A percentile compares a stretch with the other conserved stretches of the same genome.
Conservation (phyloP, 2,797 vertebrate species). For the Sorex maritimensis region DNA sequence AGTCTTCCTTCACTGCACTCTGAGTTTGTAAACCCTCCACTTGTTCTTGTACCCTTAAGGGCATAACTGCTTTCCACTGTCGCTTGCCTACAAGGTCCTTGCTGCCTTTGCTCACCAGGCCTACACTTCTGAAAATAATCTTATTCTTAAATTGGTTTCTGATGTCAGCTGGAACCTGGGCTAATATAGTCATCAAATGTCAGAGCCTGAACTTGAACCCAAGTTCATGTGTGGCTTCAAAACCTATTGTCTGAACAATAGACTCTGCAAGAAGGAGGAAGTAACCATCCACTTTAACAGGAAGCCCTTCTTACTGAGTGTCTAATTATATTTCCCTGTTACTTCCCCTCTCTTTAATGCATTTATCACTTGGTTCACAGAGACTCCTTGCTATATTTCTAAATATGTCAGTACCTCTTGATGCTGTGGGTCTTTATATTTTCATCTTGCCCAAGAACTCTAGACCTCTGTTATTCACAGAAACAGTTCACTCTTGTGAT, state of each 20-base stretch:
- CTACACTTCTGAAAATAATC: not conserved
- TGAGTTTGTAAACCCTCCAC: accelerated
- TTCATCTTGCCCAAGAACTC: not conserved
- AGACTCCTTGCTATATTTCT: not conserved
- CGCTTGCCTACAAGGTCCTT: accelerated
- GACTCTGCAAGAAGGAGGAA: not conserved
- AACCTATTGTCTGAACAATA: not conserved
- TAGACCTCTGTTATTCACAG: not conserved
- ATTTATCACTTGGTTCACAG: not conserved
- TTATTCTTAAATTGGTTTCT: not conserved
- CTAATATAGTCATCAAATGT: not conserved
- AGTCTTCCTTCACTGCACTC: not conserved
- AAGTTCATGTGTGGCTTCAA: not conserved
- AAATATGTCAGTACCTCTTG: not conserved
- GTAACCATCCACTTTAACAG: not conserved
- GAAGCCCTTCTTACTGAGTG: not conserved
- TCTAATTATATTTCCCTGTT: not conserved
- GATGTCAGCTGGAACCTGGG: not conserved
- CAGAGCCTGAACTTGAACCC: not conserved
- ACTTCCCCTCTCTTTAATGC: not conserved
- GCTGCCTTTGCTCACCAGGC: not conserved
- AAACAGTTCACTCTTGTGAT: not conserved
- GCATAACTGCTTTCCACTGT: too few relatives aligned
- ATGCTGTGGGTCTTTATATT: not conserved
- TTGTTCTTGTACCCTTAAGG: not conserved